Evolutionary conservation across 2,888 invertebrate genomes (phyloP).

Genomic region (Calameuta idolon): DNA sequence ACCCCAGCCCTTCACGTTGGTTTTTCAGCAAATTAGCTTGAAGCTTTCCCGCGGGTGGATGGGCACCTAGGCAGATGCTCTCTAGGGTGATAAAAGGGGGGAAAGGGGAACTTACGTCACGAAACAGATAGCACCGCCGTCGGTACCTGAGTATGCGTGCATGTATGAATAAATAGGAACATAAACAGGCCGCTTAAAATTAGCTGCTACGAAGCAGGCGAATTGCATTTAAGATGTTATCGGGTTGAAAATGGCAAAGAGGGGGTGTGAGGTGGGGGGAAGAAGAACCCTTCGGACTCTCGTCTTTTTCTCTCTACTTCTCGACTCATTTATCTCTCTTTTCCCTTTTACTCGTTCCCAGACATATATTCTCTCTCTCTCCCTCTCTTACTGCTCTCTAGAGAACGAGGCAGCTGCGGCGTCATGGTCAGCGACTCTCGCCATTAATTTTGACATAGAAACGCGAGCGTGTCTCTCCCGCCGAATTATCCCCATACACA

Average conservation of each 20-base stretch:
- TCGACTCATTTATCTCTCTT: conserved; percentile 17
- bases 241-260: conserved; percentile 26
- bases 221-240: conserved; percentile 53
- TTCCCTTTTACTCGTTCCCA: conserved; percentile 32
- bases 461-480: background rate
- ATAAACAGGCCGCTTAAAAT: conserved; percentile 54
- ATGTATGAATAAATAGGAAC: conserved; percentile 55
- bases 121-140: no score
- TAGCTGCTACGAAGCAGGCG: conserved; percentile 51
- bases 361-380: background rate
- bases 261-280: conserved; percentile 26
- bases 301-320: conserved; percentile 18
- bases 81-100: no score
- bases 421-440: conserved; percentile 41
- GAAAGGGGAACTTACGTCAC: no score
- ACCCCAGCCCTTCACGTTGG: no score
- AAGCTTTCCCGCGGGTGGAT: no score
- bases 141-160: conserved; percentile 31
- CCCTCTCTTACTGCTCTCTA: background rate
- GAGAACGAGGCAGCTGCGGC: conserved; percentile 45
- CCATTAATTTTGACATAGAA: conserved; percentile 4
- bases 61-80: no score
- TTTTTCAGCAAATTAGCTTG: no score
- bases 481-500: background rate
- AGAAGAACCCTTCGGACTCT: conserved; percentile 33